Evolutionary conservation across 2,888 invertebrate genomes (phyloP), one percentile per base, ranked within the genome.

Genomic region (Oscheius sp.): DNA sequence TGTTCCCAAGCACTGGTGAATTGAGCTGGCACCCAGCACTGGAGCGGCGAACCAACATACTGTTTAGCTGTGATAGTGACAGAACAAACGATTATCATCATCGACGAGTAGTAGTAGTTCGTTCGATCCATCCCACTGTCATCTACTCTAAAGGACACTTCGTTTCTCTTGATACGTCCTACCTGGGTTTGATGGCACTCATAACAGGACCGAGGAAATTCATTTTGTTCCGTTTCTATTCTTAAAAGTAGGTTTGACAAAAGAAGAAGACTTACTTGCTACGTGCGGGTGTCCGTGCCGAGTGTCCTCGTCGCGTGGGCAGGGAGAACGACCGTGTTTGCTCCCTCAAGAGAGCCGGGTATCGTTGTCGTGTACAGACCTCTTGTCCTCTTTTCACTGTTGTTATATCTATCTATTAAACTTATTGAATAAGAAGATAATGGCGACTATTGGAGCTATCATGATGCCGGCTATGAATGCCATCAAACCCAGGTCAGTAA

Each of bases 31-130:
- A 84, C 83, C 82, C 84, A 84, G 61, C 84, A 85, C 66, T 84
- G 84, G 4, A 84, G 70, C 9, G 84, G 84, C 14, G 82, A 77
- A n/a, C 84, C 84, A 28, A 84, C 84, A 57, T 85, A 85, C 67
- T 84, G 83, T 41, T 74, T 70, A 20, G 83, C 83, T 8, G 77
- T 75, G 64, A 80, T 71, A 0, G 74, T 77, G 54, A 80, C 47
- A 22, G 79, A 73, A 68, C 78, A 73, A 12, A 71, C 61, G 68
- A 77, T 75, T 44, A 84, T 84, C 38, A 84, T 80, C 26, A 83
- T 72, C 3, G 82, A 74, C 0, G 84, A 78, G 62, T 84, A 84
- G 64, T 82, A 84, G 59, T 84, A 84, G 51, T 83, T 84, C 47
- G 83, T 67, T 36, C 83, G 78, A 72, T 83, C 83, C 49, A 72